A percentile compares a stretch with the other conserved stretches of the same genome.
Evolutionary conservation across 2,888 invertebrate species (phyloP).

Genomic region (Celastrina argiolus): DNA sequence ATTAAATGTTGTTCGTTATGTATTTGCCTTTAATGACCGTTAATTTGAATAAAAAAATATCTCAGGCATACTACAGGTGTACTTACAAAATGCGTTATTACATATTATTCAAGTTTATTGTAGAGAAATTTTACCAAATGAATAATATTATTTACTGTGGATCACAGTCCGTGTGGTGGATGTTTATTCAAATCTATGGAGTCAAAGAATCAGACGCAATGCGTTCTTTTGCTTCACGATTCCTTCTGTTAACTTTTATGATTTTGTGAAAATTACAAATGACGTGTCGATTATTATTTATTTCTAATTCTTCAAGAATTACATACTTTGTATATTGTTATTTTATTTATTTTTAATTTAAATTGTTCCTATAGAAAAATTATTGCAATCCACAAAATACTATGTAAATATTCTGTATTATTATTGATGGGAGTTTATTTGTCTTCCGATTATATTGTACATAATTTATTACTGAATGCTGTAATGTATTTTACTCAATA

Average conservation of each 20-base stretch:
- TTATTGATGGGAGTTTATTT: conserved; percentile 7
- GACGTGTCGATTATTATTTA: neutral
- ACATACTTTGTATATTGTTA: neutral
- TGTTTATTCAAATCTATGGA: neutral
- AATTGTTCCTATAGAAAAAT: neutral
- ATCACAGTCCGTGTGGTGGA: neutral
- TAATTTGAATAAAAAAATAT: neutral
- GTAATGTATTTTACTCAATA: conserved; percentile 20
- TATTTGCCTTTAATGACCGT: neutral
- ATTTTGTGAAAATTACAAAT: neutral
- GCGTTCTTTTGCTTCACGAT: neutral
- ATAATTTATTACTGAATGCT: neutral
- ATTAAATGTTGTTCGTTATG: neutral
- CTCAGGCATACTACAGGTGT: no score
- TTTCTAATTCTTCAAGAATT: conserved; percentile 1
- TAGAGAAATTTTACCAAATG: neutral
- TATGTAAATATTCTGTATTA: conserved; percentile 12
- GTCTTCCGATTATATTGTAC: conserved; percentile 18
- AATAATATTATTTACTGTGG: no score
- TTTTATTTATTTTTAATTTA: conserved; percentile 9
- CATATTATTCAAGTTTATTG: neutral
- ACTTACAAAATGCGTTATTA: no score
- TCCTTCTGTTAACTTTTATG: neutral
- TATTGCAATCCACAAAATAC: neutral
- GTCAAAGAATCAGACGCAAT: neutral